Percentiles rank a stretch among this genome's conserved stretches.
These are phyloP conservation scores for Heliconius ethilla DNA, from an alignment of 2,888 invertebrate genomes.

Conservation along the genomic window DNA sequence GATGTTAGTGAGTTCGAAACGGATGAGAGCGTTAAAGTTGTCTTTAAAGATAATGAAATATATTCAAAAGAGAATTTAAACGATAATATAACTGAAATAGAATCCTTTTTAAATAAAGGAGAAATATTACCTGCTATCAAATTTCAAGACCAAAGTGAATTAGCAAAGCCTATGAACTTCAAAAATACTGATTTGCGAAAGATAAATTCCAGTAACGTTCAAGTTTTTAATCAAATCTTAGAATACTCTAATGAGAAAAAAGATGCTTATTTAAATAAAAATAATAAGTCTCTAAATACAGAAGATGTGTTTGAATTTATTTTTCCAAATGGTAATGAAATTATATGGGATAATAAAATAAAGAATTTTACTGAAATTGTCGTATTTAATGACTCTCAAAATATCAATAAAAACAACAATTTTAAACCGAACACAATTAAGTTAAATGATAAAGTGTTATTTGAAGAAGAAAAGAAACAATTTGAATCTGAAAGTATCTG, in stretches of 20 bases:
- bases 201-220: slow-evolving; percentile 28
- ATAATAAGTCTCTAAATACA: slow-evolving; percentile 22
- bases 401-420: slow-evolving; percentile 11
- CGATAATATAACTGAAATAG: not conserved
- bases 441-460: slow-evolving; percentile 46
- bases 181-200: slow-evolving; percentile 16
- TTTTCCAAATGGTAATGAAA: slow-evolving; percentile 52
- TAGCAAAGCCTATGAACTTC: slow-evolving; percentile 29
- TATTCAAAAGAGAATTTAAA: slow-evolving; percentile 9
- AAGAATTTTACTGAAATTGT: slow-evolving; percentile 24
- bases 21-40: slow-evolving; percentile 66
- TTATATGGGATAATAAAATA: slow-evolving; percentile 23
- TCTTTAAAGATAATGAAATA: slow-evolving; percentile 58
- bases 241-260: slow-evolving; percentile 29
- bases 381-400: slow-evolving; percentile 20
- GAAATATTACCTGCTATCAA: slow-evolving; percentile 17
- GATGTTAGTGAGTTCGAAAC: slow-evolving; percentile 63
- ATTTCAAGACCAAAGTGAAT: slow-evolving; percentile 36
- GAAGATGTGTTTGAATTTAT: slow-evolving; percentile 56
- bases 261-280: slow-evolving; percentile 27
- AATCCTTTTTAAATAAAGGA: slow-evolving; percentile 30
- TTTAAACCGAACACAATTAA: slow-evolving; percentile 36
- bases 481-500: slow-evolving; percentile 59
- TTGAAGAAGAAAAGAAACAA: slow-evolving; percentile 44
- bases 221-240: not conserved